Base-by-base conservation (phyloP, 2,797 vertebrate species). In the Atherinosoma microstoma region DNA sequence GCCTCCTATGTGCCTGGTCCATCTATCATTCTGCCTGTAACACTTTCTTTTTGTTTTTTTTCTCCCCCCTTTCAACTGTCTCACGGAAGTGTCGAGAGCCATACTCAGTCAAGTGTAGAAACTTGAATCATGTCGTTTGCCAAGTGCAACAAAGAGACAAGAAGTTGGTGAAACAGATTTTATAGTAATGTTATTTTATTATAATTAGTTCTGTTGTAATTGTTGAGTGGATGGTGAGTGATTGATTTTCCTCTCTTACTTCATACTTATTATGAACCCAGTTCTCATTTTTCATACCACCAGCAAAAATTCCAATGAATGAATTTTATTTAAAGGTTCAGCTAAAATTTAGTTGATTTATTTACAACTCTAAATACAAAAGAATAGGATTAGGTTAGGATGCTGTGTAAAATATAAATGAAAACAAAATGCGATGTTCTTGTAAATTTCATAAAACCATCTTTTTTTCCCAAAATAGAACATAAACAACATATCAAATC, bases 21-120 rank as follows among this genome's bases (percentile, higher is more conserved):
- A 90, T 86, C 84, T 66, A 89, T 93, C 89, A 90, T 88, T 67
- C 80, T 89, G 87, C 89, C 89, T 82, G 61, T 63, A 32, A 71
- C 78, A 67, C 82, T 67, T 34, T 67, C 70, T 64, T 22, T 36
- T 69, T 53, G 59, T 32, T 30, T 65, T 65, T 49, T 67, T 51
- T 30, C 18, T 10, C 6, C 6, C 30, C 30, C 80, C 82, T 76
- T 70, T 87, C 84, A 84, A 86, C 79, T 67, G 78, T 87, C 86
- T 86, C 80, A 67, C 45, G 7, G 67, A 87, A 64, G 67, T 71
- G 83, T 53, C 76, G 80, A 88, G 83, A 91, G 79, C 75, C 68
- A 51, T 40, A 16, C 29, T 10, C 64, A 74, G 78, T 76, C 84
- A 74, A 80, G 58, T 64, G 57, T 12, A 18, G 71, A 85, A 47